These are phyloP conservation scores for Penaeus chinensis DNA, from an alignment of 1,140 invertebrate species.

Conservation along the genomic window DNA sequence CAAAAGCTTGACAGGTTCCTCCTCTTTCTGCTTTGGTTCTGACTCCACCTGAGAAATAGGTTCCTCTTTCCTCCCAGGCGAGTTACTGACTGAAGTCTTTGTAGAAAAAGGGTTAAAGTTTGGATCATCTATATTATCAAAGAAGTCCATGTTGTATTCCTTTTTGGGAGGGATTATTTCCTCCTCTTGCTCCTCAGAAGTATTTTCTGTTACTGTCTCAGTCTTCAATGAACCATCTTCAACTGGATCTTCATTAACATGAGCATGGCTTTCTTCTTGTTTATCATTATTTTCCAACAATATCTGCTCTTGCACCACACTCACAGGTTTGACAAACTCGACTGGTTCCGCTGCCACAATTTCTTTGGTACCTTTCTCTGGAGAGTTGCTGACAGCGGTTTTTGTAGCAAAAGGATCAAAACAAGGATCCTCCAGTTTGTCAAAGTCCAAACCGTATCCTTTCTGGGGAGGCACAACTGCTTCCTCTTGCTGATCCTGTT, in stretches of 20 bases:
- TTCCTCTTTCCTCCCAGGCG: not conserved
- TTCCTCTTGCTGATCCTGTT: not conserved
- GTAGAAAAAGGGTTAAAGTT: constrained; percentile 14
- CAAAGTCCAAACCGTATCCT: constrained; percentile 36
- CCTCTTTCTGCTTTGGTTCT: not conserved
- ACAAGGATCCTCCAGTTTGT: constrained; percentile 41
- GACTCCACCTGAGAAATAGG: not conserved
- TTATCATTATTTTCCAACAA: too few relatives aligned
- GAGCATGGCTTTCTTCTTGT: too few relatives aligned
- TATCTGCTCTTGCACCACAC: too few relatives aligned
- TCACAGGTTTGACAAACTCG: too few relatives aligned
- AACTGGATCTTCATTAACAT: not conserved
- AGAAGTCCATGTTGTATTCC: not conserved
- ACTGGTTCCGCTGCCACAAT: too few relatives aligned
- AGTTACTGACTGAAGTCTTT: not conserved
- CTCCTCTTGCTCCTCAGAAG: constrained; percentile 9
- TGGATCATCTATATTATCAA: not conserved
- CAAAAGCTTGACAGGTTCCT: not conserved
- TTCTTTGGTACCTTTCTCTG: not conserved
- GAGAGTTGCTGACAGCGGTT: constrained; percentile 27
- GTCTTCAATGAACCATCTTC: not conserved
- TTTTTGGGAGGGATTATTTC: constrained; percentile 5
- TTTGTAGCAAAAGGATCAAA: constrained; percentile 50
- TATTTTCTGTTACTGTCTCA: not conserved
- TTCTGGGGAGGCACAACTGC: not conserved